phyloP scores from a whole-genome alignment of 2,888 invertebrate species.

The Oscheius onirici region DNA sequence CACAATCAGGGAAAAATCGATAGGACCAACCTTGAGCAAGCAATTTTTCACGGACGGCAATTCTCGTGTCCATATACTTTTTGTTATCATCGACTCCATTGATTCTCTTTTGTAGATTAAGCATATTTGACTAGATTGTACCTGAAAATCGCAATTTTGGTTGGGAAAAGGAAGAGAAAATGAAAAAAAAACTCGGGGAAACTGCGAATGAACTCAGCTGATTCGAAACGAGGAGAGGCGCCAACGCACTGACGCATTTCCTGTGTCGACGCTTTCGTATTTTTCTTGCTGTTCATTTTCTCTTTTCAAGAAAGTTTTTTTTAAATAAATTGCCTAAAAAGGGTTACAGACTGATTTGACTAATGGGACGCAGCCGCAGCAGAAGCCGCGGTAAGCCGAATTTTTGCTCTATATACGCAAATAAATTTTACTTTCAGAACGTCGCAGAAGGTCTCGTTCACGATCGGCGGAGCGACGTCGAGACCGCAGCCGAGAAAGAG shows the following conservation, averaged over 20 bases:
- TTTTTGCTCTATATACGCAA: background rate
- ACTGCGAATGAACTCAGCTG: background rate
- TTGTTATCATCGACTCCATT: constrained; percentile 67
- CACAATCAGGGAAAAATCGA: background rate
- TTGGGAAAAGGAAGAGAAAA: too few species aligned
- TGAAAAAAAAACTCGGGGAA: background rate
- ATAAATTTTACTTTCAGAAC: constrained; percentile 18
- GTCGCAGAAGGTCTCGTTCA: constrained; percentile 44
- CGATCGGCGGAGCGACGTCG: constrained; percentile 28
- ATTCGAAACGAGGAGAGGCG: background rate
- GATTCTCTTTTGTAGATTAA: constrained; percentile 68
- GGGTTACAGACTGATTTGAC: too few species aligned
- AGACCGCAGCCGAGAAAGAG: constrained; percentile 26
- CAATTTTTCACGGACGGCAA: constrained; percentile 66
- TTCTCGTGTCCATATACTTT: constrained; percentile 62
- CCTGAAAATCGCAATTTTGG: background rate
- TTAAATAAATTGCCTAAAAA: background rate
- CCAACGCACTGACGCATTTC: background rate
- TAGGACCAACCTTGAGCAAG: constrained; percentile 53
- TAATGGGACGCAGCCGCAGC: constrained; percentile 51
- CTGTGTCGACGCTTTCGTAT: background rate
- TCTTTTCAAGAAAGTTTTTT: background rate
- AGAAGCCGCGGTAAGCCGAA: constrained; percentile 34
- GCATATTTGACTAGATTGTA: constrained; percentile 51
- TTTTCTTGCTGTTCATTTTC: background rate